A percentile compares a stretch with the other conserved stretches of the same genome.
phyloP scores from a whole-genome alignment of 2,797 vertebrate species.

The Eupleurogrammus muticus region DNA sequence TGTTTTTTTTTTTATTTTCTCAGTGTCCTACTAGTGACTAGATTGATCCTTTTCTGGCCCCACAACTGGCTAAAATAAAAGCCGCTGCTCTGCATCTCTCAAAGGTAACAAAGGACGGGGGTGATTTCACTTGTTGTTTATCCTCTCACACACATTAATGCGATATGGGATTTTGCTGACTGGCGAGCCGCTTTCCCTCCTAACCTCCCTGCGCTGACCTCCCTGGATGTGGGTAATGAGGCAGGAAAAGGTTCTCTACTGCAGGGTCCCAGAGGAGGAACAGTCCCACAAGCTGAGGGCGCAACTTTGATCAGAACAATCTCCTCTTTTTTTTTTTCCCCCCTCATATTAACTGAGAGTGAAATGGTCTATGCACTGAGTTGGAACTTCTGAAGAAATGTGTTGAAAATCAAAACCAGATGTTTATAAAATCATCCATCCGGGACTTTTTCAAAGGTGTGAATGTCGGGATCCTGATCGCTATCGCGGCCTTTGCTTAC shows the following conservation, averaged over 20 bases:
- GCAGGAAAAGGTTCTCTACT: conserved; percentile 23
- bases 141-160: conserved; percentile 13
- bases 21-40: no score
- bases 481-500: conserved; percentile 2
- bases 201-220: conserved; percentile 39
- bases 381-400: conserved; percentile 32
- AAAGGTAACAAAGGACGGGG: conserved; percentile 9
- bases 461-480: not conserved
- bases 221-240: conserved; percentile 58
- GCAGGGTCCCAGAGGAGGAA: conserved; percentile 35
- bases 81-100: conserved; percentile 8
- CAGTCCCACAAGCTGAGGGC: not conserved
- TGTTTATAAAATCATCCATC: conserved; percentile 31
- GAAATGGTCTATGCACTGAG: conserved; percentile 45
- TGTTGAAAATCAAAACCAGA: not conserved
- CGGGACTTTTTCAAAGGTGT: conserved; percentile 38
- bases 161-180: conserved; percentile 38
- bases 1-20: no score
- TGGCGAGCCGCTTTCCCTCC: not conserved
- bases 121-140: conserved; percentile 33
- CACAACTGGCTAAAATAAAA: not conserved
- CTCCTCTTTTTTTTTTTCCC: conserved; percentile 40
- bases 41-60: conserved; percentile 18
- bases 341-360: conserved; percentile 22
- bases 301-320: not conserved